A percentile compares a stretch with the other conserved stretches of the same genome.
Evolutionary conservation across 2,888 invertebrate species (phyloP).

Genomic region (Melikaiella ostensackeni): DNA sequence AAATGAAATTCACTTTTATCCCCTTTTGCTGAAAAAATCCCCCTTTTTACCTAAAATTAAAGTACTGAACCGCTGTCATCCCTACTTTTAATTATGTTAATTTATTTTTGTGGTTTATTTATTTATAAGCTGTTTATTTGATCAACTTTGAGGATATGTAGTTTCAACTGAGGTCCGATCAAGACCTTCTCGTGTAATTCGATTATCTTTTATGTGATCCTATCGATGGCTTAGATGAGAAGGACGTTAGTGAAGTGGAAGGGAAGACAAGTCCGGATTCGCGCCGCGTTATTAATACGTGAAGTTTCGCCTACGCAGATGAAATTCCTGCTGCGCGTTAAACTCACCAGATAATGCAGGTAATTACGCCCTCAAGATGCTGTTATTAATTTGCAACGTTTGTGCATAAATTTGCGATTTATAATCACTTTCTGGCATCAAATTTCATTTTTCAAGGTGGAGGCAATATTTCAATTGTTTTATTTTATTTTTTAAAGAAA

Average conservation of each 20-base stretch:
- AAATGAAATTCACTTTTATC: no score
- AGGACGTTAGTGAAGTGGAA: slow-evolving; percentile 21
- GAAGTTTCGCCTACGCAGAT: slow-evolving; percentile 59
- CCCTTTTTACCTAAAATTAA: no score
- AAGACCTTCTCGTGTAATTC: slow-evolving; percentile 3
- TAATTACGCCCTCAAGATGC: slow-evolving; percentile 63
- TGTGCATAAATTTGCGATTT: slow-evolving; percentile 62
- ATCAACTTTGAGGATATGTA: neutral
- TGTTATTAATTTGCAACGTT: slow-evolving; percentile 61
- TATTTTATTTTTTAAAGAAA: neutral
- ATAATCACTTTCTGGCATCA: slow-evolving; percentile 50
- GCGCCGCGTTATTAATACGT: slow-evolving; percentile 58
- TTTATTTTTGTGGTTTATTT: neutral
- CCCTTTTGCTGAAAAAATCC: no score
- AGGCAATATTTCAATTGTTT: neutral
- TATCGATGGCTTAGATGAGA: slow-evolving; percentile 15
- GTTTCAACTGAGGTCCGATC: neutral
- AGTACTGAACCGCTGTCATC: no score
- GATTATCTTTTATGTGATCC: slow-evolving; percentile 34
- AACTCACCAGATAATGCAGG: slow-evolving; percentile 61
- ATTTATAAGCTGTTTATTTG: neutral
- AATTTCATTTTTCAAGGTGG: neutral
- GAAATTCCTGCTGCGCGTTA: slow-evolving; percentile 54
- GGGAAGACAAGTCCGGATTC: slow-evolving; percentile 40
- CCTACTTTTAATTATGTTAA: no score